These are phyloP conservation scores for Cossypha niveicapilla DNA, from an alignment of 2,797 vertebrate species.

Conservation along the genomic window DNA sequence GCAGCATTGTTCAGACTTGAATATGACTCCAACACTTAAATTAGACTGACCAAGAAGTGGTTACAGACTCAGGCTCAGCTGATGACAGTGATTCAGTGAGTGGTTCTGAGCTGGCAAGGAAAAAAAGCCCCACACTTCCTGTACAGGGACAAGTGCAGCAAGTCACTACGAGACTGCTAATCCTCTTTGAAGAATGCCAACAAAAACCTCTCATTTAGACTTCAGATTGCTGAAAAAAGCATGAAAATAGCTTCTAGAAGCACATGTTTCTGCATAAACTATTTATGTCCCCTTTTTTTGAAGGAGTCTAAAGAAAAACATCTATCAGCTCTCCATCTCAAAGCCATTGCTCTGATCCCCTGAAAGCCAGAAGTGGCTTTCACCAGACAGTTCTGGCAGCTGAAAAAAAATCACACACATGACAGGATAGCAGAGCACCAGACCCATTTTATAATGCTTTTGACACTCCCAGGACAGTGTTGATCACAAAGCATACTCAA, in stretches of 20 bases:
- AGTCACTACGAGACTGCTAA: neutral
- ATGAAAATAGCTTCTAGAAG: constrained; percentile 36
- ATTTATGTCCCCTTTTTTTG: neutral
- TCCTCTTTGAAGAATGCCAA: neutral
- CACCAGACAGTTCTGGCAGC: neutral
- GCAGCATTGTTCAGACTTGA: neutral
- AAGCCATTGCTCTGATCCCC: neutral
- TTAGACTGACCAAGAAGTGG: constrained; percentile 27
- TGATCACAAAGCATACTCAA: neutral
- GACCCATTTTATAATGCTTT: neutral
- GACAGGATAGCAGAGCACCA: neutral
- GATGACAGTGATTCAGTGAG: constrained; percentile 59
- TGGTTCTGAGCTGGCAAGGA: constrained; percentile 42
- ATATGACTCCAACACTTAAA: neutral
- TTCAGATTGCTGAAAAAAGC: neutral
- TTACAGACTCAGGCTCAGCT: constrained; percentile 56
- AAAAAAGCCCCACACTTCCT: constrained; percentile 43
- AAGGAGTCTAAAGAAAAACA: neutral
- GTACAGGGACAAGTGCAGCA: constrained; percentile 5
- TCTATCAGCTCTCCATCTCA: neutral
- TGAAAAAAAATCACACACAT: neutral
- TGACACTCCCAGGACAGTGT: neutral
- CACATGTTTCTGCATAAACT: neutral
- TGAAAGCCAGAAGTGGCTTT: neutral
- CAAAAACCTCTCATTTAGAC: neutral